Evolutionary conservation across 2,797 vertebrate species (phyloP), one percentile per base, ranked within the genome.

Genomic region (Merluccius polli): DNA sequence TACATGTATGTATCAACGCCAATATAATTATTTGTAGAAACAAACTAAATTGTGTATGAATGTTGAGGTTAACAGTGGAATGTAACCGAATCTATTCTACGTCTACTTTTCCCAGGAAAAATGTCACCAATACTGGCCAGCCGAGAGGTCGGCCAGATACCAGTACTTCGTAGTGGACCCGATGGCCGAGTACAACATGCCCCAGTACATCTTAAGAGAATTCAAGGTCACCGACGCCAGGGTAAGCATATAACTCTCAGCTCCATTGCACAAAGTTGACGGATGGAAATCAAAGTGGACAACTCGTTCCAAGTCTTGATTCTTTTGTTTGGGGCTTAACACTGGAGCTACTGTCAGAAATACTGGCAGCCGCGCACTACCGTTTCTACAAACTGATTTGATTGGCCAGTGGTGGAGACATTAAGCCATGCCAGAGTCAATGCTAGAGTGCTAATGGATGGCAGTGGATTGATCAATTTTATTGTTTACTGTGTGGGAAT

Each of bases 121-220:
- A 90, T 99, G 97, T 87, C 97, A 99, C 89, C 98, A 99, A 86
- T 99, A 99, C 82, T 99, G 98, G 98, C 98, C 98, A 78, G 98
- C 97, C 1, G 98, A 99, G 87, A 95, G 98, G 79, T 99, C 98
- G 59, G 98, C 98, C 82, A 95, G 97, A 87, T 99, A 99, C 77
- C 98, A 99, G 89, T 99, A 99, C 93, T 99, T 99, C 93, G 98
- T 99, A 83, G 98, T 99, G 84, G 98, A 99, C 86, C 98, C 98
- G 36, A 99, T 99, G 98, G 98, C 98, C 7, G 98, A 99, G 82
- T 99, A 99, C 85, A 99, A 99, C 90, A 99, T 99, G 98, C 98
- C 98, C 73, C 98, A 99, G 85, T 99, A 99, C 82, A 99, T 99
- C 88, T 92, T 99, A 88, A 94, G 98, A 77, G 97, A 99, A 92